These are phyloP conservation scores for Drosophila bunnanda DNA, from an alignment of 2,888 invertebrate genomes.

Conservation along the genomic window DNA sequence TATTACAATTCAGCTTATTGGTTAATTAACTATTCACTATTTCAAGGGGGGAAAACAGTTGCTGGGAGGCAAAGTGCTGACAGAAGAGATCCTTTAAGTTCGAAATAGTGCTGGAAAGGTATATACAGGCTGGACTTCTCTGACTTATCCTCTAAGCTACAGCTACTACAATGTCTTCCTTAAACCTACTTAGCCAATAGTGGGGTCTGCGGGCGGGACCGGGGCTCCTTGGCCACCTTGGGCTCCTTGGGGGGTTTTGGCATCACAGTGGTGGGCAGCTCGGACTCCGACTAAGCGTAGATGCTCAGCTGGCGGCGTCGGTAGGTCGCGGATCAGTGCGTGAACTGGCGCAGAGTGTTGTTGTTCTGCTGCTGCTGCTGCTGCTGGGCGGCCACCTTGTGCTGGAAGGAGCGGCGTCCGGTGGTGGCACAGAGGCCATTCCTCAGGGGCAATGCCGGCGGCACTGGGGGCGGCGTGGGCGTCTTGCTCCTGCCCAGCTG, in stretches of 20 bases:
- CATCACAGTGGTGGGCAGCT: constrained; percentile 80
- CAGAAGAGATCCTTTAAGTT: constrained; percentile 38
- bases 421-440: constrained; percentile 81
- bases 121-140: constrained; percentile 29
- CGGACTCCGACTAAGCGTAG: constrained; percentile 67
- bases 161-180: constrained; percentile 36
- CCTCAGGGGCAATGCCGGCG: constrained; percentile 83
- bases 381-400: constrained; percentile 59
- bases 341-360: constrained; percentile 81
- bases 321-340: constrained; percentile 81
- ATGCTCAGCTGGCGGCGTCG: constrained; percentile 81
- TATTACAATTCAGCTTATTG: constrained; percentile 27
- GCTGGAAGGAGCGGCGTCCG: constrained; percentile 78
- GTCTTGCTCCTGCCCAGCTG: constrained; percentile 80
- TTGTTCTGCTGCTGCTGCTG: constrained; percentile 59
- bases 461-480: constrained; percentile 83
- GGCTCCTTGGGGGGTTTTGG: constrained; percentile 49
- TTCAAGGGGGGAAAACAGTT: constrained; percentile 6
- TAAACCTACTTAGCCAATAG: constrained; percentile 28
- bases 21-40: constrained; percentile 12
- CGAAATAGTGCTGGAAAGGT: constrained; percentile 23
- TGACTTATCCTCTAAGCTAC: constrained; percentile 21
- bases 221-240: constrained; percentile 6
- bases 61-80: constrained; percentile 34
- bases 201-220: background rate